A percentile compares a stretch with the other conserved stretches of the same genome.
Conservation (phyloP, 2,797 vertebrate genomes). For the Cossypha niveicapilla region DNA sequence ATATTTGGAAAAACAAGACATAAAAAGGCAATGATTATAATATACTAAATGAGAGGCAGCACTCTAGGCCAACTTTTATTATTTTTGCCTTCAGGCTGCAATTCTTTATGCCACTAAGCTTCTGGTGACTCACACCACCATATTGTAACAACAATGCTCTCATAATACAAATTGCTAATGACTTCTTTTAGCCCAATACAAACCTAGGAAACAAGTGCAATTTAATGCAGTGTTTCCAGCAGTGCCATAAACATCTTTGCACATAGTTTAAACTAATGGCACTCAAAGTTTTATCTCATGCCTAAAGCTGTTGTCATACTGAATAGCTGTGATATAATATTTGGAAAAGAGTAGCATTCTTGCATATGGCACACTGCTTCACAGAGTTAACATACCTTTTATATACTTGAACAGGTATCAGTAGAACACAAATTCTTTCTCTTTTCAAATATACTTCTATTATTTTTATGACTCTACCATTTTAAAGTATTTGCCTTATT, state of each 20-base stretch:
- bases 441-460: not conserved
- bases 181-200: not conserved
- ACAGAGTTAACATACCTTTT: not conserved
- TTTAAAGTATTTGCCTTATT: not conserved
- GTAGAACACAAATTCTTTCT: not conserved
- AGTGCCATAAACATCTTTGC: not conserved
- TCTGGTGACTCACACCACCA: slow-evolving; percentile 31
- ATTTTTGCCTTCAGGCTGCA: not conserved
- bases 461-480: not conserved
- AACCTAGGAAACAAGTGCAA: not conserved
- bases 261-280: not conserved
- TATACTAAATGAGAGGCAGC: not conserved
- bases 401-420: not conserved
- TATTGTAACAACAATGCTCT: slow-evolving; percentile 2
- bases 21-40: not conserved
- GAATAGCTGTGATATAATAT: not conserved
- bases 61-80: not conserved
- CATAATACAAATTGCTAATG: slow-evolving; percentile 42
- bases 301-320: not conserved
- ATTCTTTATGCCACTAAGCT: not conserved
- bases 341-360: not conserved
- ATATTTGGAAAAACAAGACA: not conserved
- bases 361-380: not conserved
- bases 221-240: not conserved
- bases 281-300: not conserved